Base-by-base conservation (phyloP, 2,888 invertebrate species). In the Coleophora deauratella region DNA sequence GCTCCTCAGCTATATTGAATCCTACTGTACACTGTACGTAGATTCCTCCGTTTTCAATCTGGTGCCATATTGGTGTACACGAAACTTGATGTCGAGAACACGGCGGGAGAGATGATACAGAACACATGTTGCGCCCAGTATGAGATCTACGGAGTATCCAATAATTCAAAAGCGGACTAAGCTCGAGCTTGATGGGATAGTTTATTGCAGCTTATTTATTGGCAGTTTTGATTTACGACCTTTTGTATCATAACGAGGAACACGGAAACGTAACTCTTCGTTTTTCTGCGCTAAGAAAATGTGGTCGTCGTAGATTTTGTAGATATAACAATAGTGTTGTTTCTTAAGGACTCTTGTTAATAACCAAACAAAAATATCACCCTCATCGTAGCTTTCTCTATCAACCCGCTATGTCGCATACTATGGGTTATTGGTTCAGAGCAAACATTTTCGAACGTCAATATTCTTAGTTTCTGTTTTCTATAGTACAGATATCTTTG, bases 111-210 rank as follows among this genome's bases (percentile, higher is more conserved):
- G 66, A 72, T 71, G 69, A 73, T 67, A 72, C 71, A 72, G 70
- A 75, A 75, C 76, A 78, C 74, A 72, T 79, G 76, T 79, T 79
- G 77, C 74, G 59, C 68, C 51, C 63, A 53, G 62, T 71, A 67
- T 65, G 69, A 69, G 62, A 71, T 66, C 65, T 66, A 57, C 53
- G 47, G 57, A 58, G 56, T 60, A 62, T 64, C 62, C 64, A 71
- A 74, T 76, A 76, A 77, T 75, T 80, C 70, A 73, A 76, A 74
- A 74, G 72, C 70, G 71, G 74, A 70, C 68, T 69, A 70, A 73
- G 69, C 62, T 57, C 47, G 55, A 52, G 54, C 60, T 62, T 68
- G 66, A 70, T 67, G 60, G 55, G 55, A 63, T 61, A 62, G 63
- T 74, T 72, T 72, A 70, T 71, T 63, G 66, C 58, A 60, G 60